Evolutionary conservation across 2,797 vertebrate genomes (phyloP), one percentile per base, ranked within the genome.

Genomic region (Mastacembelus armatus): DNA sequence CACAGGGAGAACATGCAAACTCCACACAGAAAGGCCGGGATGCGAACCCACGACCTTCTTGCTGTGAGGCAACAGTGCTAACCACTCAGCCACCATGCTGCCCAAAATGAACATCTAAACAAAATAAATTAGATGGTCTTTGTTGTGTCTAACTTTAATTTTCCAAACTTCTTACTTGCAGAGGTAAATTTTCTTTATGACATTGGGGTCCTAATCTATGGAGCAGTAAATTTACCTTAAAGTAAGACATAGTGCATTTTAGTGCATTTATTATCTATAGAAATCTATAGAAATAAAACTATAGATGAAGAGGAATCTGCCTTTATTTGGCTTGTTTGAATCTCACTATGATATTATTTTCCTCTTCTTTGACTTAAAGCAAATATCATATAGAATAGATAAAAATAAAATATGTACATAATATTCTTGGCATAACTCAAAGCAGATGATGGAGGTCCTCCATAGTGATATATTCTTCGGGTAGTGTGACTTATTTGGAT

Each of bases 401-500:
- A 7, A 19, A 19, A 18, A 18, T n/a, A 7, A 39, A 18, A 18
- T n/a, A n/a, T n/a, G 4, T 33, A 14, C 4, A 36, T 36, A 1
- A 16, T 36, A 36, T 30, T 54, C 12, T 8, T 16, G 7, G 10
- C 65, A 24, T 29, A 43, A 43, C 71, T 36, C 5, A 29, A 51
- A 49, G 39, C 39, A 47, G 42, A 51, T 2, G 7, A 36, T 9
- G 12, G 19, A 29, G 14, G 44, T 64, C 10, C 40, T 19, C 5
- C 42, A 64, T 30, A 27, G 15, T 16, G 21, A 10, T 38, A 16
- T 56, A 7, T 36, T 56, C 54, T 27, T 51, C 66, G 16, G 35
- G 56, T 27, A 5, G 22, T 26, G 9, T 38, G 39, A 55, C 36
- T 68, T 75, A 51, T 66, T 52, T 51, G 55, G 52, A 54, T 27